Percentiles rank a stretch among this genome's conserved stretches.
These are phyloP conservation scores for Suricata suricatta DNA, from an alignment of 2,113 vertebrate species.

Conservation along the genomic window DNA sequence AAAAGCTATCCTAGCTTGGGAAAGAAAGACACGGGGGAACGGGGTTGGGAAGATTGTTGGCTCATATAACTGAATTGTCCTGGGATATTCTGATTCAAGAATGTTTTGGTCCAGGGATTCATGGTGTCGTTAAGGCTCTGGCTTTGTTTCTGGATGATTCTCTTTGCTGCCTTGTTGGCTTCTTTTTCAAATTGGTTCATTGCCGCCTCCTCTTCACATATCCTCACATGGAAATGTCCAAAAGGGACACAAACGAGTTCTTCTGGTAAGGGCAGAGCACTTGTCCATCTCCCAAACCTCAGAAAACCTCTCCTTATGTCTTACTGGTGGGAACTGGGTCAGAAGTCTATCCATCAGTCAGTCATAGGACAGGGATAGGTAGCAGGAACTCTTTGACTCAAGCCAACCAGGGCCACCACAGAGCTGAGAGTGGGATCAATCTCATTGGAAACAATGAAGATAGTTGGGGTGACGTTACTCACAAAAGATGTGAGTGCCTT, in stretches of 20 bases:
- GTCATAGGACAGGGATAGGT: neutral
- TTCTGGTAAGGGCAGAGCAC: neutral
- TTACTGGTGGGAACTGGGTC: neutral
- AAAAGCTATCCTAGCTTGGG: neutral
- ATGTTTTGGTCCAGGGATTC: neutral
- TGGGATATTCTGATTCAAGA: neutral
- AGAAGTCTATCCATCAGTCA: neutral
- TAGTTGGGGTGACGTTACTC: too few species aligned
- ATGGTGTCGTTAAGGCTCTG: neutral
- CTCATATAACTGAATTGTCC: neutral
- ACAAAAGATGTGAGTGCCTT: neutral
- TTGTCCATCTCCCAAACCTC: neutral
- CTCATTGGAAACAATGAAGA: neutral
- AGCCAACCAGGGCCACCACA: neutral
- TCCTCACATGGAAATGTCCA: neutral
- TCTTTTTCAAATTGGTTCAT: neutral
- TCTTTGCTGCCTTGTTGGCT: neutral
- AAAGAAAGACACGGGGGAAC: neutral
- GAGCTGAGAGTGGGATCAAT: neutral
- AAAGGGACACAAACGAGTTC: neutral
- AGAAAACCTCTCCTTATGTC: neutral
- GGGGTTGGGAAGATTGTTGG: neutral
- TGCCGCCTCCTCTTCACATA: neutral
- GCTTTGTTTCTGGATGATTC: constrained; percentile 1
- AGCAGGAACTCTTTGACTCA: neutral